These are phyloP conservation scores for Drosophila paulistorum DNA, from an alignment of 1,140 invertebrate species.

Conservation along the genomic window DNA sequence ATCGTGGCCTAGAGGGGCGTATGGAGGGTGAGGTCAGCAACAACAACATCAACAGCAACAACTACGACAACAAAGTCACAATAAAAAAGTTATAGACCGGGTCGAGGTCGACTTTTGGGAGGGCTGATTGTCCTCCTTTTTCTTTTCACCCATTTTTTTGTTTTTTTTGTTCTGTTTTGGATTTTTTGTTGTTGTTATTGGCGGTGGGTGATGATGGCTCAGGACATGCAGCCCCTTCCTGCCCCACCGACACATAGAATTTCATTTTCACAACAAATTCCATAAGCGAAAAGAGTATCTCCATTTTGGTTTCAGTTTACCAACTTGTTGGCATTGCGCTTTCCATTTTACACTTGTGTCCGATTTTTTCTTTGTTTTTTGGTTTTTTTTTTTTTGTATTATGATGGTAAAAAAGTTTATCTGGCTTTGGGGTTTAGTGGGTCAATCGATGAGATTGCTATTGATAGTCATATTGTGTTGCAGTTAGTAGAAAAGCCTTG, in stretches of 20 bases:
- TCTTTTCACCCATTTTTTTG: background rate
- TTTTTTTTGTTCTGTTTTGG: conserved; percentile 15
- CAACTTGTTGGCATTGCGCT: conserved; percentile 62
- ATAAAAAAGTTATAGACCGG: conserved; percentile 55
- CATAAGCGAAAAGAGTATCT: conserved; percentile 17
- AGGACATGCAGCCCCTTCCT: no score
- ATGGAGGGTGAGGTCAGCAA: background rate
- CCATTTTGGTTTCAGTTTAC: conserved; percentile 45
- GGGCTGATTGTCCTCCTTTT: conserved; percentile 11
- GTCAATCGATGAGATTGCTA: conserved; percentile 52
- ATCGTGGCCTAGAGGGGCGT: conserved; percentile 15
- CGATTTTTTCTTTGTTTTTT: conserved; percentile 7
- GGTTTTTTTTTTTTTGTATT: conserved; percentile 5
- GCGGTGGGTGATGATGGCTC: no score
- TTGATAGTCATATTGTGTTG: no score
- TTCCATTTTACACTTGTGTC: conserved; percentile 55
- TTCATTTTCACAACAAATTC: conserved; percentile 11
- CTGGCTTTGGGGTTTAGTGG: conserved; percentile 51
- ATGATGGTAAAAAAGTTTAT: conserved; percentile 50
- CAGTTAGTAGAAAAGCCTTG: no score
- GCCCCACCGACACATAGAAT: background rate
- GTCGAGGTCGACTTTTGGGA: conserved; percentile 52
- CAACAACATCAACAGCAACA: conserved; percentile 19
- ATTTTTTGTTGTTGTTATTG: conserved; percentile 1
- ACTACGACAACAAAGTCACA: conserved; percentile 27